Base-by-base conservation (phyloP, 2,888 invertebrate genomes). In the Leucania comma region DNA sequence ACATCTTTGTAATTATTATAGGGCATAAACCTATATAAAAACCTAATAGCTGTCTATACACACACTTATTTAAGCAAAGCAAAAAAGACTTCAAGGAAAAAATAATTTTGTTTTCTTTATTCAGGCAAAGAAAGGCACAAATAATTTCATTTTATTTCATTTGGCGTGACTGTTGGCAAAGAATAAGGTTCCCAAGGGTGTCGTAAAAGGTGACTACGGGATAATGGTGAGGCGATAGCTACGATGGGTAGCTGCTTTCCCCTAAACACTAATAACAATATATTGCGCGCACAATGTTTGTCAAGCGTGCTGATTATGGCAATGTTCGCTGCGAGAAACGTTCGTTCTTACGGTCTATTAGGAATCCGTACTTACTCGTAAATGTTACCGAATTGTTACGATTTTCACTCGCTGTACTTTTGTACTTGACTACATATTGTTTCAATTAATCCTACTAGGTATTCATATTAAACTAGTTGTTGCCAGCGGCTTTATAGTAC, bases 221-320 rank as follows among this genome's bases (percentile, higher is more conserved):
- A 66, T 79, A 79, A 76, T 79, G 60, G 29, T n/a, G 38, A 58
- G 74, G 53, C 58, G 46, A 72, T 72, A 58, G 72, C 22, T 57
- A 57, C 35, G 35, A 72, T 63, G 72, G 78, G 53, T 38, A 72
- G 58, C 58, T 62, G 74, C 61, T 78, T 78, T 75, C 22, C 78
- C 72, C 78, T 62, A 22, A 61, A 72, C 72, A 59, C 78, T 54
- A 75, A 79, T 76, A 76, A 79, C 51, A 66, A 66, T 66, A 79
- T 73, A 76, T 53, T 66, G 59, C 51, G 60, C 42, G 12, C 57
- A 73, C 51, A 66, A 58, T 63, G 79, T 79, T 79, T 75, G 51
- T 73, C 60, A 51, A 60, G 60, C 56, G 57, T 51, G 65, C 46
- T 65, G 56, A 63, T 62, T 67, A 80, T 59, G 22, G 61, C 58